Conservation (phyloP, 2,888 invertebrate genomes). For the Andrena minutula region DNA sequence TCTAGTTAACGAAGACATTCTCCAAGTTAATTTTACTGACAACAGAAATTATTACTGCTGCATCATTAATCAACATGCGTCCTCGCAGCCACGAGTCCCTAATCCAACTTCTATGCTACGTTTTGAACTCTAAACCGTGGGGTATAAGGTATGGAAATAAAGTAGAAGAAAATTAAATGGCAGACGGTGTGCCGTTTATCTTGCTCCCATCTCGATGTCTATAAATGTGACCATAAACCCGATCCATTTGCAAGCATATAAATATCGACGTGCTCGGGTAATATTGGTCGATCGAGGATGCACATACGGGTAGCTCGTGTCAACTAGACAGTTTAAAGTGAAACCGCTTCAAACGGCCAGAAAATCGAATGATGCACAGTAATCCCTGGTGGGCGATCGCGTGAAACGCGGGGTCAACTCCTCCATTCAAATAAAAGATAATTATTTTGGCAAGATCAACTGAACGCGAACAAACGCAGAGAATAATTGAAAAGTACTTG, state of each 20-base stretch:
- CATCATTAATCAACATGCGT: too few relatives aligned
- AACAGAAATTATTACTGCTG: too few relatives aligned
- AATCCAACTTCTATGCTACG: not conserved
- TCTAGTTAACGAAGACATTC: too few relatives aligned
- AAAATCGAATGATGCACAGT: slow-evolving; percentile 42
- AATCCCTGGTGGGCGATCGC: slow-evolving; percentile 27
- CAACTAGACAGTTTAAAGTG: slow-evolving; percentile 48
- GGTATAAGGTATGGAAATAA: not conserved
- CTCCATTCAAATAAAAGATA: slow-evolving; percentile 10
- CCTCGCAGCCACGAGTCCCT: not conserved
- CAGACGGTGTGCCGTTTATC: slow-evolving; percentile 15
- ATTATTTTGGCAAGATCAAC: not conserved
- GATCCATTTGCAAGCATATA: slow-evolving; percentile 32
- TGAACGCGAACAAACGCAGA: too few relatives aligned
- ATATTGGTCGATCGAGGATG: not conserved
- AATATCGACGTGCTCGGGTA: slow-evolving; percentile 19
- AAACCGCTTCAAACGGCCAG: slow-evolving; percentile 36
- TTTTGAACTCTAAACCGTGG: slow-evolving; percentile 2
- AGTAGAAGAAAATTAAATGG: slow-evolving; percentile 39
- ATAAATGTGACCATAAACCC: slow-evolving; percentile 51
- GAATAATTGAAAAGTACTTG: too few relatives aligned
- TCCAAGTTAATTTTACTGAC: too few relatives aligned
- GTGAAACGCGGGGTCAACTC: slow-evolving; percentile 28
- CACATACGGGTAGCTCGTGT: slow-evolving; percentile 9
- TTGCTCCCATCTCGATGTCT: slow-evolving; percentile 10